phyloP scores from a whole-genome alignment of 2,888 invertebrate species.

The Nephrocerus scutellatus region DNA sequence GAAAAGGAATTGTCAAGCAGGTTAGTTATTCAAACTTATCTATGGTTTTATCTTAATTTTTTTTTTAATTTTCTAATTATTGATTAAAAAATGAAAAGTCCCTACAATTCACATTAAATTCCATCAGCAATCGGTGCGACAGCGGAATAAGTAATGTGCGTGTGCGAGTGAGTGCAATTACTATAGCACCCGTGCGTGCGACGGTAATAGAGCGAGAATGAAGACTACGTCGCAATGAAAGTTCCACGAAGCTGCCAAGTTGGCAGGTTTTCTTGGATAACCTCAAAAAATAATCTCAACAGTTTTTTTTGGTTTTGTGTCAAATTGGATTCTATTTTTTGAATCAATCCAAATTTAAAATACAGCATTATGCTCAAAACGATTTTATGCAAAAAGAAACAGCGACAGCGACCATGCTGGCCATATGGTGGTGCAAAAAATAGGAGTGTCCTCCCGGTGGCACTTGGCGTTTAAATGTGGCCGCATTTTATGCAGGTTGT shows the following conservation, averaged over 20 bases:
- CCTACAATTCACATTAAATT: too few species aligned
- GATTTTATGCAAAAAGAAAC: conserved; percentile 10
- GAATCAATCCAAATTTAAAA: conserved; percentile 18
- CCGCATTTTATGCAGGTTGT: too few species aligned
- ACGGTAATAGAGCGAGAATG: conserved; percentile 32
- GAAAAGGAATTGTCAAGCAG: conserved; percentile 45
- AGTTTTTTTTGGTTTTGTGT: conserved; percentile 5
- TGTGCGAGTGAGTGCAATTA: conserved; percentile 21
- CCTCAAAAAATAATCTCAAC: conserved; percentile 21
- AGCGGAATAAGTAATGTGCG: conserved; percentile 9
- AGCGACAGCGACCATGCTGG: conserved; percentile 8
- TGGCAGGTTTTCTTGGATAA: conserved; percentile 39
- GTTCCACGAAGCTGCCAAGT: conserved; percentile 44
- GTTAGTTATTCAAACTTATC: too few species aligned
- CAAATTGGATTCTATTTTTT: conserved; percentile 4
- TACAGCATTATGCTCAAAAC: conserved; percentile 14
- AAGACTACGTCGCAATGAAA: conserved; percentile 39
- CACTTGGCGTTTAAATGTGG: too few species aligned
- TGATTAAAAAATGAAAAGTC: conserved; percentile 3
- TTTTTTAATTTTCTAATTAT: not conserved
- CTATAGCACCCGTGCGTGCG: conserved; percentile 25
- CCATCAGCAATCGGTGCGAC: conserved; percentile 2
- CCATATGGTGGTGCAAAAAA: too few species aligned
- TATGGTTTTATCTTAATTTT: conserved; percentile 4
- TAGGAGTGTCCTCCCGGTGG: too few species aligned